Base-by-base conservation (phyloP, 2,113 vertebrate genomes). In the Ctenodactylus gundi region DNA sequence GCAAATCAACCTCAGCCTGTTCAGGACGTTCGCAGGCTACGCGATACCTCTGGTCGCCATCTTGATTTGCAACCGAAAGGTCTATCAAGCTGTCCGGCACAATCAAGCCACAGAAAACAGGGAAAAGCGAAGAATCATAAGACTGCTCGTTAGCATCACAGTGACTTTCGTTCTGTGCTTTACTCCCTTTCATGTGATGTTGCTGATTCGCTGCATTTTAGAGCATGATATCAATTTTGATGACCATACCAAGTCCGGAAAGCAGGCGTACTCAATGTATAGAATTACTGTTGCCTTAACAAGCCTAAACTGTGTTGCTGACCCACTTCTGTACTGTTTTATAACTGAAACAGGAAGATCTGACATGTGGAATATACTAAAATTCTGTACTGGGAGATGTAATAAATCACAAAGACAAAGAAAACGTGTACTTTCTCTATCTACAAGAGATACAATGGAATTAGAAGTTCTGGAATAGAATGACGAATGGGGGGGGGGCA, bases 291-390 rank as follows among this genome's bases (percentile, higher is more conserved):
- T 98, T 11, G 98, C 98, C 4, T 88, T 99, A 58, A 97, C 99
- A 0, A 98, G 96, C 86, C 93, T 99, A 68, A 99, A 99, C 95
- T 99, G 99, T 90, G 97, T 99, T 8, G 98, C 98, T 0, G 99
- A 99, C 81, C 99, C 99, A 2, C 91, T 99, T 70, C 98, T 99
- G 60, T 99, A 99, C 95, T 99, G 99, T 93, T 99, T 99, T 92
- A 97, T 99, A 44, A 99, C 98, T 21, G 98, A 98, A 96, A 98
- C 97, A 10, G 98, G 98, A 70, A 98, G 98, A 88, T 97, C 97
- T 34, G 98, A 98, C 39, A 94, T 99, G 73, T 96, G 94, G 95
- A 98, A 96, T 83, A 68, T 98, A n/a, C 44, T 99, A 60, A 98
- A 89, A n/a, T 95, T 95, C 84, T 98, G 95, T 73, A 77, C 36